These are phyloP conservation scores for Abscondita cerata DNA, from an alignment of 2,888 invertebrate genomes.

Conservation along the genomic window DNA sequence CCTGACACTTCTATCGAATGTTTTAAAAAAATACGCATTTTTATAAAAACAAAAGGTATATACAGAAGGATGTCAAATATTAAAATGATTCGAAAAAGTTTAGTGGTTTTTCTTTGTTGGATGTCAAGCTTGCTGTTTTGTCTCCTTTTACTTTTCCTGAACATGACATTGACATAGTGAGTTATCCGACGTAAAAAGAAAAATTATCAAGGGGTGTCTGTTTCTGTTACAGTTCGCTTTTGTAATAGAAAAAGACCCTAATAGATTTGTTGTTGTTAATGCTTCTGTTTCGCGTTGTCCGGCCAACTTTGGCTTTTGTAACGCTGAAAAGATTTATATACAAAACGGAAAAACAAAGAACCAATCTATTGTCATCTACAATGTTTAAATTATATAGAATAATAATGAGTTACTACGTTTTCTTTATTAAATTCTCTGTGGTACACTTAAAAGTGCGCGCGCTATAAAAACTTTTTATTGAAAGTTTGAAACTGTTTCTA, in stretches of 20 bases:
- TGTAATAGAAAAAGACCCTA: conserved; percentile 35
- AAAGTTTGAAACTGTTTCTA: conserved; percentile 9
- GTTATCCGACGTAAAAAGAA: conserved; percentile 34
- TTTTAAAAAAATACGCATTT: conserved; percentile 18
- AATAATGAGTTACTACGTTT: too few species aligned
- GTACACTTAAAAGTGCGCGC: too few species aligned
- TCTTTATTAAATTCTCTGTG: too few species aligned
- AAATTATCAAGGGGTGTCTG: conserved; percentile 35
- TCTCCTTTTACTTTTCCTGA: conserved; percentile 30
- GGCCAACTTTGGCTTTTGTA: conserved; percentile 32
- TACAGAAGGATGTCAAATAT: conserved; percentile 21
- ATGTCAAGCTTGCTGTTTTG: conserved; percentile 28
- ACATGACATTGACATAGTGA: conserved; percentile 36
- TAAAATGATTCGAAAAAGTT: conserved; percentile 27
- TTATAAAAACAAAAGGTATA: conserved; percentile 23
- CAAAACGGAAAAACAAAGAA: conserved; percentile 18
- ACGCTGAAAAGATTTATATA: conserved; percentile 31
- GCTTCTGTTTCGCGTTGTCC: conserved; percentile 33
- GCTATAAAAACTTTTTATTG: background rate
- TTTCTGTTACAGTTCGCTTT: conserved; percentile 29
- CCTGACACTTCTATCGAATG: conserved; percentile 25
- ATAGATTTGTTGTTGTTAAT: conserved; percentile 37
- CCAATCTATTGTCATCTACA: conserved; percentile 7
- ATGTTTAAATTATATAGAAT: too few species aligned
- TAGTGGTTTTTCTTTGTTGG: conserved; percentile 27